Conservation (phyloP, 1,140 invertebrate species). For the Megalopta genalis region DNA sequence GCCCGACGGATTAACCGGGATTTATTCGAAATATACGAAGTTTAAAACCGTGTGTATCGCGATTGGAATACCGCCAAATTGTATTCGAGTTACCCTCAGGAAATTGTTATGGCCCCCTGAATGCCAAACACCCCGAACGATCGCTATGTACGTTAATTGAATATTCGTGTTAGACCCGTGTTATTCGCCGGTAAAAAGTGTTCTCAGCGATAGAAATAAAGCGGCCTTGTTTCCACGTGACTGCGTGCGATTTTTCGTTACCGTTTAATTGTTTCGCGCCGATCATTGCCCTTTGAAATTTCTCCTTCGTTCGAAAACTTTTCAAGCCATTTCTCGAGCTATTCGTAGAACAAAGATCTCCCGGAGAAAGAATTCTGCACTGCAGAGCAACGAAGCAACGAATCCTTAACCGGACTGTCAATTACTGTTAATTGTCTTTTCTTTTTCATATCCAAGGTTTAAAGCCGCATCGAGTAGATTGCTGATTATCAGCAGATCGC, state of each 20-base stretch:
- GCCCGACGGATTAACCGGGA: slow-evolving; percentile 40
- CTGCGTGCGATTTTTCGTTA: neutral
- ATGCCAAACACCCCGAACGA: slow-evolving; percentile 41
- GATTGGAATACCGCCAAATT: slow-evolving; percentile 63
- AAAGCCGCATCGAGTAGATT: too few species aligned
- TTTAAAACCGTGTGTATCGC: slow-evolving; percentile 48
- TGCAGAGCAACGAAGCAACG: too few species aligned
- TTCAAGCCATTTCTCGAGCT: too few species aligned
- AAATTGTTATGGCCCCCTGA: slow-evolving; percentile 40
- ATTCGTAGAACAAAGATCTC: too few species aligned
- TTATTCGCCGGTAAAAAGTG: slow-evolving; percentile 4
- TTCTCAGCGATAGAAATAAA: slow-evolving; percentile 11
- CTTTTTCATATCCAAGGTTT: too few species aligned
- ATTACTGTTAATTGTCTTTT: too few species aligned
- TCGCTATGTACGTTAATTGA: slow-evolving; percentile 48
- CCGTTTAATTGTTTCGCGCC: neutral
- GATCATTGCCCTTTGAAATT: neutral
- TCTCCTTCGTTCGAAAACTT: neutral
- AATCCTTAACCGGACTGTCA: too few species aligned
- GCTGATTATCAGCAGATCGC: too few species aligned
- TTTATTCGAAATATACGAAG: slow-evolving; percentile 50
- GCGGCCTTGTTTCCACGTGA: neutral
- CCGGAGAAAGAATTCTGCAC: too few species aligned
- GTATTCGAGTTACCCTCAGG: slow-evolving; percentile 44
- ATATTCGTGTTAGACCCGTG: slow-evolving; percentile 50